These are phyloP conservation scores for Hirundichthys speculiger DNA, from an alignment of 2,113 vertebrate genomes.

Conservation along the genomic window DNA sequence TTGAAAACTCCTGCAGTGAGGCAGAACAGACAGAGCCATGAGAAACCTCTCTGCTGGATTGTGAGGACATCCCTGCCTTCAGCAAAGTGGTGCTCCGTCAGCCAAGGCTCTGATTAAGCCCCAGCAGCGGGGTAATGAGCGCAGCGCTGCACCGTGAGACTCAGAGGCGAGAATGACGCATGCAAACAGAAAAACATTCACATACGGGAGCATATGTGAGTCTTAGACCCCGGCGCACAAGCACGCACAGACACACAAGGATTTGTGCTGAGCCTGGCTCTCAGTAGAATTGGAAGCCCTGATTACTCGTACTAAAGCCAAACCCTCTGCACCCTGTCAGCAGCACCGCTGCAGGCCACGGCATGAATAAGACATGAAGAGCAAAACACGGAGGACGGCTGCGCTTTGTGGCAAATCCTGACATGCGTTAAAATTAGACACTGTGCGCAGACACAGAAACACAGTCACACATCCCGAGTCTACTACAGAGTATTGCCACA, in stretches of 20 bases:
- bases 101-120: constrained; percentile 56
- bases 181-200: constrained; percentile 10
- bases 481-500: constrained; percentile 26
- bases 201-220: constrained; percentile 27
- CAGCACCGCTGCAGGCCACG: constrained; percentile 55
- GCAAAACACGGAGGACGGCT: constrained; percentile 37
- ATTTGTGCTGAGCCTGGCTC: constrained; percentile 57
- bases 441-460: constrained; percentile 30
- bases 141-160: constrained; percentile 14
- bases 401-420: constrained; percentile 51
- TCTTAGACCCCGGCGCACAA: not conserved
- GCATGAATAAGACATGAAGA: constrained; percentile 65
- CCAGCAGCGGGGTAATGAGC: constrained; percentile 49
- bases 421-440: constrained; percentile 56
- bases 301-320: constrained; percentile 60
- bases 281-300: constrained; percentile 43
- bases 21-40: constrained; percentile 30
- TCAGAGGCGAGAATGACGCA: constrained; percentile 32
- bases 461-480: constrained; percentile 1
- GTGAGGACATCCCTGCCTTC: constrained; percentile 51
- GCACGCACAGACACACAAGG: constrained; percentile 5
- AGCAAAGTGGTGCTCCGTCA: constrained; percentile 38
- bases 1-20: constrained; percentile 9
- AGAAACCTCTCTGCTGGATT: constrained; percentile 41
- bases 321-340: constrained; percentile 48